Conservation (phyloP, 2,113 vertebrate species). For the Spilogale gracilis region DNA sequence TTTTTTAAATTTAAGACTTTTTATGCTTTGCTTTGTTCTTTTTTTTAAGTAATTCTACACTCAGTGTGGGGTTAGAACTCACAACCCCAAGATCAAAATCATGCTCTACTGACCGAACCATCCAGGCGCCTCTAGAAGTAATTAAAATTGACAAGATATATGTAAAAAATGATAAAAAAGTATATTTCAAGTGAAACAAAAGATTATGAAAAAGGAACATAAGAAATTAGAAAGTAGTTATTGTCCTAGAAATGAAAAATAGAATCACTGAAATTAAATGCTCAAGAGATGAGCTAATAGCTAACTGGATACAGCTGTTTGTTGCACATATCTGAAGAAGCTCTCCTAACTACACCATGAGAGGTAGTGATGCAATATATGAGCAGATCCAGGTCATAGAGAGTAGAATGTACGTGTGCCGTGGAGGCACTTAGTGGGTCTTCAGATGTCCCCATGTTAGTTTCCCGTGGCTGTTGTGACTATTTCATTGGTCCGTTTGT, state of each 20-base stretch:
- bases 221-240: background rate
- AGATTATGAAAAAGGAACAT: background rate
- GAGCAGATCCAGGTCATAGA: background rate
- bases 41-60: background rate
- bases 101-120: background rate
- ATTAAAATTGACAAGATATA: background rate
- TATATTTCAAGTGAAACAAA: background rate
- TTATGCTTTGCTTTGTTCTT: background rate
- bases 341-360: background rate
- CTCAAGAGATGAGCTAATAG: background rate
- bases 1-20: background rate
- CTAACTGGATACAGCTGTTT: background rate
- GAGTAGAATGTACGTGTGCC: no score
- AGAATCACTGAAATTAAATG: background rate
- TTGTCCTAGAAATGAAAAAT: background rate
- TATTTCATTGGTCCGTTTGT: background rate
- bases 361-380: background rate
- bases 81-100: background rate
- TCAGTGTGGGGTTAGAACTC: background rate
- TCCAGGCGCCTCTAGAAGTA: background rate
- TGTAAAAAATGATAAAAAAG: background rate
- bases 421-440: accelerated
- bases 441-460: background rate
- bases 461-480: background rate
- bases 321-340: background rate